Evolutionary conservation across 1,140 invertebrate genomes (phyloP), one percentile per base, ranked within the genome.

Genomic region (Drosophila fuyamai): DNA sequence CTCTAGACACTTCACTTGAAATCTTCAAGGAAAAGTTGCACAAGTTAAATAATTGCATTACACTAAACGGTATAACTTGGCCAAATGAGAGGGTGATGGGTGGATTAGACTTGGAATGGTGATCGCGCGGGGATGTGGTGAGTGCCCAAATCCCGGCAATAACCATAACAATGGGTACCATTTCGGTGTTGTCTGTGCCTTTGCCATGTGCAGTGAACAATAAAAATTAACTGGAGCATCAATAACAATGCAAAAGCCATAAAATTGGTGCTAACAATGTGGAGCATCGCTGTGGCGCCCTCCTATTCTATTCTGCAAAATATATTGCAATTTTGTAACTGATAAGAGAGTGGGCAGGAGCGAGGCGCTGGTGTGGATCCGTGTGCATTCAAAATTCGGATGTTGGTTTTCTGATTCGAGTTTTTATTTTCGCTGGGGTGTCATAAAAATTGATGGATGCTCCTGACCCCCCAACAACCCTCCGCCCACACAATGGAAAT

Each of bases 31-130:
- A 72, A 50, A 63, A 74, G 68, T 74, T 86, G 70, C 80, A 56
- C 67, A 88, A 88, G 51, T 89, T 83, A 88, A 88, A 83, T 88
- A 88, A 88, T 89, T 88, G 86, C 84, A 88, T 88, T 88, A 89
- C 72, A 80, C 78, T 57, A 81, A 89, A 83, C 75, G 85, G 53
- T 68, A 38, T 47, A 76, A 76, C 54, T 66, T 76, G 73, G 48
- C 47, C 47, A 66, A 63, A 63, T 60, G 27, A 32, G 55, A 23
- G 60, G 60, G 13, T 36, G 54, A 13, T 18, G 14, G 35, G 13
- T 23, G 23, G n/a, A 32, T 8, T 23, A 16, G 23, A 5, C 6
- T 0, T 38, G 62, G 27, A 16, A 27, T 6, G 27, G 8, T 47
- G 14, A 23, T 23, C 23, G 43, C 14, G n/a, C n/a, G 18, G 9